Evolutionary conservation across 2,113 vertebrate species (phyloP).

Genomic region (Crotophaga sulcirostris): DNA sequence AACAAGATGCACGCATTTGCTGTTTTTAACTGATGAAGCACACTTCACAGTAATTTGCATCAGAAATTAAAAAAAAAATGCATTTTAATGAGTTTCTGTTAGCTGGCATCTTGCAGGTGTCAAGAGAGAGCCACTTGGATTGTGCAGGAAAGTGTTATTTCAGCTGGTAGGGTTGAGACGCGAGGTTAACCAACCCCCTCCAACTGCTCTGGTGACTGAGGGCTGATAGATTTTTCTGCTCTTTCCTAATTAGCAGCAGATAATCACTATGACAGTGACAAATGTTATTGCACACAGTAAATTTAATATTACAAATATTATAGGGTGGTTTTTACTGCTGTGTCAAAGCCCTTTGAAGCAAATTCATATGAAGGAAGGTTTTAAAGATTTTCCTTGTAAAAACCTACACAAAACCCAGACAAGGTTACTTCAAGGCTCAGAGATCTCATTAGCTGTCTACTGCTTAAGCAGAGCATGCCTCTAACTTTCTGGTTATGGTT

Average conservation of each 20-base stretch:
- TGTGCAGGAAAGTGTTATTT: background rate
- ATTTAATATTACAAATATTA: slow-evolving; percentile 52
- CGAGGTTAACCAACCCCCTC: background rate
- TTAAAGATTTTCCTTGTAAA: slow-evolving; percentile 19
- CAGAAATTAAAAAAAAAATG: background rate
- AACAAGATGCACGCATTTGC: background rate
- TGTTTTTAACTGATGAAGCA: background rate
- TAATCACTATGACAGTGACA: slow-evolving; percentile 52
- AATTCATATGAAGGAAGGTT: slow-evolving; percentile 8
- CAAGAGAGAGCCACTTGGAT: background rate
- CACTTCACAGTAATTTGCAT: background rate
- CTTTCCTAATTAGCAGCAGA: slow-evolving; percentile 52
- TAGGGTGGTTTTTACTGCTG: background rate
- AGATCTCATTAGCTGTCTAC: slow-evolving; percentile 48
- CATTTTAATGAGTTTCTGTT: background rate
- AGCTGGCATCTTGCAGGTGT: background rate
- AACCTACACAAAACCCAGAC: background rate
- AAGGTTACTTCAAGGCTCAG: slow-evolving; percentile 46
- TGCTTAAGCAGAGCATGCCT: background rate
- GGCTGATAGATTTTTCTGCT: slow-evolving; percentile 19
- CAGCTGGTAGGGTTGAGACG: background rate
- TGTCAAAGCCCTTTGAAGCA: slow-evolving; percentile 10
- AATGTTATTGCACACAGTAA: slow-evolving; percentile 23
- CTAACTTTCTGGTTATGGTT: background rate
- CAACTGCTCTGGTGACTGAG: background rate